Evolutionary conservation across 2,113 vertebrate genomes (phyloP).

Genomic region (Chaetodon trifascialis): DNA sequence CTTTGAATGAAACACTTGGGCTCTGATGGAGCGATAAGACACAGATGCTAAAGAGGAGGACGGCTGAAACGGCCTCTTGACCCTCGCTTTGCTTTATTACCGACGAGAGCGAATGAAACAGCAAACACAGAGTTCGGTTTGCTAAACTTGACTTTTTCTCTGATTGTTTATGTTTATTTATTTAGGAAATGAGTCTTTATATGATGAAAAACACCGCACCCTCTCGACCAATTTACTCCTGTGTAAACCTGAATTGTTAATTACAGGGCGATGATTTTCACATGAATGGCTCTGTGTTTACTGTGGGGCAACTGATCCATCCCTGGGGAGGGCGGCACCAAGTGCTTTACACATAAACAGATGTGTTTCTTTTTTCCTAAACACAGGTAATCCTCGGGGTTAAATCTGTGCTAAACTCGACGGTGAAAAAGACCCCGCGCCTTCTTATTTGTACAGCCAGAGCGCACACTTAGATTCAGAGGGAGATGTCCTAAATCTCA

Average conservation of each 20-base stretch:
- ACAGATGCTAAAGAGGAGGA: slow-evolving; percentile 78
- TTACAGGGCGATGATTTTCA: slow-evolving; percentile 67
- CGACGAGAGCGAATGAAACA: slow-evolving; percentile 16
- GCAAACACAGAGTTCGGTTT: background rate
- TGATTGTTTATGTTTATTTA: background rate
- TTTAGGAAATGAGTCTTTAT: slow-evolving; percentile 4
- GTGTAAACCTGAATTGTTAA: slow-evolving; percentile 70
- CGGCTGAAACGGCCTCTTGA: slow-evolving; percentile 66
- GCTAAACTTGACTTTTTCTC: background rate
- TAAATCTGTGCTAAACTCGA: slow-evolving; percentile 71
- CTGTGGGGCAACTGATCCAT: slow-evolving; percentile 59
- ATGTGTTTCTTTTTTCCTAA: slow-evolving; percentile 57
- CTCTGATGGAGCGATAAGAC: slow-evolving; percentile 84
- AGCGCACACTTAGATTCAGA: slow-evolving; percentile 68
- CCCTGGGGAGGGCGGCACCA: slow-evolving; percentile 72
- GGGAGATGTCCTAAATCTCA: slow-evolving; percentile 80
- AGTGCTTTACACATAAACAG: slow-evolving; percentile 78
- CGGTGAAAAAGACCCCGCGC: slow-evolving; percentile 49
- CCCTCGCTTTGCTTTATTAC: slow-evolving; percentile 53
- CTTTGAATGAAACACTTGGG: slow-evolving; percentile 85
- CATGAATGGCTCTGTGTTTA: slow-evolving; percentile 75
- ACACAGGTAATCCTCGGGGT: slow-evolving; percentile 81
- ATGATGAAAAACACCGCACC: background rate
- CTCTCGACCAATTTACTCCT: slow-evolving; percentile 34
- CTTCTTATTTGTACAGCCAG: slow-evolving; percentile 70